These are phyloP conservation scores for Leptocoma aspasia DNA, from an alignment of 2,113 vertebrate genomes.

Conservation along the genomic window DNA sequence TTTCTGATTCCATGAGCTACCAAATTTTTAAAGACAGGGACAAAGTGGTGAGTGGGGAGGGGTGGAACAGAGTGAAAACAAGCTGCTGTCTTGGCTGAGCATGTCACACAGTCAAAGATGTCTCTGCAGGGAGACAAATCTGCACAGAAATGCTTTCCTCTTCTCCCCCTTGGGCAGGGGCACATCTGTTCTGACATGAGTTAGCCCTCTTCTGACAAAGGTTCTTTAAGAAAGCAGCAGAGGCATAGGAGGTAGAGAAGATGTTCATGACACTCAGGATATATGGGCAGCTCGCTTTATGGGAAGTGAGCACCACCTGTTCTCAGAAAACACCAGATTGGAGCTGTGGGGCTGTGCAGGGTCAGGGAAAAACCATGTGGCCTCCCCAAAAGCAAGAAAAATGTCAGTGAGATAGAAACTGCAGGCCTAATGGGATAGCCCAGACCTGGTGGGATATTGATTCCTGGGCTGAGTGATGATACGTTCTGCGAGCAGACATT, in stretches of 20 bases:
- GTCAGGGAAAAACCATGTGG: not conserved
- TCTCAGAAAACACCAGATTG: slow-evolving; percentile 52
- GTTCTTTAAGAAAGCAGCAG: not conserved
- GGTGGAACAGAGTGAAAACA: not conserved
- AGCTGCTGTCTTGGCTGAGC: slow-evolving; percentile 20
- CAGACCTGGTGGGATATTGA: not conserved
- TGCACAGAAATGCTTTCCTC: not conserved
- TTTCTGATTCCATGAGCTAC: not conserved
- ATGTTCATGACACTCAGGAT: not conserved
- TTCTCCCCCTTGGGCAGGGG: not conserved
- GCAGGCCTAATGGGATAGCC: not conserved
- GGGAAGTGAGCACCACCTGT: slow-evolving; percentile 37
- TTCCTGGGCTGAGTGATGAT: not conserved
- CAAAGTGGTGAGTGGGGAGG: slow-evolving; percentile 43
- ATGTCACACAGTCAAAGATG: not conserved
- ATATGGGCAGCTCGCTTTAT: not conserved
- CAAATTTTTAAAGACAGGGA: slow-evolving; percentile 17
- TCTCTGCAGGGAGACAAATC: not conserved
- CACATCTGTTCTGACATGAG: not conserved
- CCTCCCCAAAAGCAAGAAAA: not conserved
- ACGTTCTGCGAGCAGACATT: not conserved
- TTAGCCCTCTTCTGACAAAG: not conserved
- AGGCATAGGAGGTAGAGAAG: not conserved
- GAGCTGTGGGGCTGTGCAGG: not conserved
- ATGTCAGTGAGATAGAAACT: not conserved